Base-by-base conservation (phyloP, 2,888 invertebrate genomes). In the Agrochola circellaris region DNA sequence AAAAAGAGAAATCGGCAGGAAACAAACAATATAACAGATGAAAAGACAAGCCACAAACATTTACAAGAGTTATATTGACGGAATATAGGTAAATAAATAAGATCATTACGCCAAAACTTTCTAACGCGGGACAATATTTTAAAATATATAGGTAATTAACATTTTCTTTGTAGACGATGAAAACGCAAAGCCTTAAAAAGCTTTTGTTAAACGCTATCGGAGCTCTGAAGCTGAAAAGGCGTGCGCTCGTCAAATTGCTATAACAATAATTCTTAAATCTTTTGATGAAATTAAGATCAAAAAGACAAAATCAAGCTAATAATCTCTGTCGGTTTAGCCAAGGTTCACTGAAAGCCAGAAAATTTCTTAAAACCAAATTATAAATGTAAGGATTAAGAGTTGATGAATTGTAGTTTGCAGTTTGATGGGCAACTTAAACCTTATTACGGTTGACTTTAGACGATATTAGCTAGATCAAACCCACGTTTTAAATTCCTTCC, bases 121-220 rank as follows among this genome's bases (percentile, higher is more conserved):
- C 4, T 20, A 58, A 34, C n/a, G 34, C 38, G 54, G 23, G n/a
- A 54, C 48, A 11, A 54, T 42, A 51, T 61, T 71, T 65, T 38
- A 62, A 79, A 75, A 75, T 72, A 51, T 56, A 30, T n/a, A 75
- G 58, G 68, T 56, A 61, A 65, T 66, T 82, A 64, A 60, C 26
- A 62, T 70, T 81, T 75, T 68, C 60, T 38, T 13, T 77, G 67
- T 56, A 51, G 69, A 69, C 45, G 20, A 69, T 64, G 34, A 64
- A 65, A 77, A 68, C 38, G 42, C 61, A 61, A 75, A 75, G 75
- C 66, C 64, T 73, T 13, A 73, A 67, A 34, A 48, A 54, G 70
- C 76, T 77, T 85, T 79, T 78, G 73, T 79, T 80, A 71, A 77
- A 78, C 62, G 76, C 62, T 75, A 70, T 65, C 42, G 51, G 82